Percentiles rank a stretch among this genome's conserved stretches.
Conservation (phyloP, 2,113 vertebrate genomes). For the Bambusicola thoracicus region DNA sequence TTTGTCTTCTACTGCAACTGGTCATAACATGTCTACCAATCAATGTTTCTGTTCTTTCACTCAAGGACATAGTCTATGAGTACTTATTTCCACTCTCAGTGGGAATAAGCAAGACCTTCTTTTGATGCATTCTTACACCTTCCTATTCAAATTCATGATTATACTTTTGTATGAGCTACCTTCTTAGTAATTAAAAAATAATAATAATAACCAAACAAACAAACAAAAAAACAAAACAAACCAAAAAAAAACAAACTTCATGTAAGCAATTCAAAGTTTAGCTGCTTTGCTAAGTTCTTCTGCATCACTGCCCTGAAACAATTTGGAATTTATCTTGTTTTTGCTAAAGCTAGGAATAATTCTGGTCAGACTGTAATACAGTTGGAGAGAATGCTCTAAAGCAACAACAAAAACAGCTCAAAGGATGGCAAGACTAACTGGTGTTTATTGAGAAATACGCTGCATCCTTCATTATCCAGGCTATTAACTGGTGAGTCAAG, state of each 20-base stretch:
- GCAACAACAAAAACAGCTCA: neutral
- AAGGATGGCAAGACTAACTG: neutral
- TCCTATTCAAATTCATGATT: neutral
- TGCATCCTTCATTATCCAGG: neutral
- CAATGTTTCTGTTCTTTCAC: neutral
- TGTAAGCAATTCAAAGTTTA: neutral
- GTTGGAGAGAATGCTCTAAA: neutral
- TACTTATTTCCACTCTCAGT: neutral
- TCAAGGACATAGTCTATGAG: neutral
- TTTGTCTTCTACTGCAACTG: neutral
- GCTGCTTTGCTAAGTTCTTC: neutral
- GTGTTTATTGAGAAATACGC: neutral
- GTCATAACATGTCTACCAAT: neutral
- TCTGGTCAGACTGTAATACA: neutral
- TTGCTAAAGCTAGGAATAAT: neutral
- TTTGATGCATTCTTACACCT: neutral
- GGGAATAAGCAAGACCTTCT: neutral
- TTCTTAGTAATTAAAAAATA: neutral
- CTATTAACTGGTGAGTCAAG: neutral
- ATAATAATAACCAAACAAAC: too few relatives aligned
- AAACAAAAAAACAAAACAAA: too few relatives aligned
- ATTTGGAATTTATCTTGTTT: neutral
- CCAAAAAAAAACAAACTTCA: neutral
- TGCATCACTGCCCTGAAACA: neutral
- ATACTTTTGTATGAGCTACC: neutral